Base-by-base conservation (phyloP, 1,140 invertebrate genomes). In the Euglossa dilemma region DNA sequence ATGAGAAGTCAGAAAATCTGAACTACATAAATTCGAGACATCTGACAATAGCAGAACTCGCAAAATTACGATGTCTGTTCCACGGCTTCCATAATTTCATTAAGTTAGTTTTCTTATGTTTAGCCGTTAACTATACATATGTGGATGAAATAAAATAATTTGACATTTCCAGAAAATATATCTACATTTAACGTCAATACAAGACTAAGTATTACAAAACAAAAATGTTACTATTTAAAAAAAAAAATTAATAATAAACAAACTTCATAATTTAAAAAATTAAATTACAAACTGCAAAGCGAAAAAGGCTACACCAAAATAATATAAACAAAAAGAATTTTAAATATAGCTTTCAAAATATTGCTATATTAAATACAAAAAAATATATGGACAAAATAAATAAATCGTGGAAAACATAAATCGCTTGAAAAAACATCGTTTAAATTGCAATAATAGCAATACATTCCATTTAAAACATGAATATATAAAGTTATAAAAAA, bases 41-140 rank as follows among this genome's bases (percentile, higher is more conserved):
- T 57, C 20, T 52, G 52, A 67, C 43, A 57, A 43, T 57, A 57
- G n/a, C 67, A 47, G 25, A 81, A 75, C 25, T 81, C 18, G 52
- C n/a, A 75, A 67, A 75, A 81, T 75, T 52, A 73, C 70, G 47
- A 80, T 66, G 56, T 56, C 43, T 50, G 28, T 59, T 56, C 11
- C n/a, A 70, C 8, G 66, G 75, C 75, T 83, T 83, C 75, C 50
- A 77, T 78, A 78, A 83, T 83, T 78, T 59, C 66, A 77, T 78
- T 83, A 77, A 52, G 80, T 69, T 70, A 70, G 54, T 77, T 83
- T 77, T 28, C 54, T 76, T 57, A 25, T 20, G 20, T 81, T 75
- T 81, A 66, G n/a, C 25, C 4, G 28, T 75, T 36, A n/a, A 59
- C 20, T 20, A 14, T 69, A 47, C 43, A 67, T 69, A 36, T 23